Percentiles rank a stretch among this genome's conserved stretches.
These are phyloP conservation scores for Himalopsyche kuldschensis DNA, from an alignment of 2,888 invertebrate genomes.

Conservation along the genomic window DNA sequence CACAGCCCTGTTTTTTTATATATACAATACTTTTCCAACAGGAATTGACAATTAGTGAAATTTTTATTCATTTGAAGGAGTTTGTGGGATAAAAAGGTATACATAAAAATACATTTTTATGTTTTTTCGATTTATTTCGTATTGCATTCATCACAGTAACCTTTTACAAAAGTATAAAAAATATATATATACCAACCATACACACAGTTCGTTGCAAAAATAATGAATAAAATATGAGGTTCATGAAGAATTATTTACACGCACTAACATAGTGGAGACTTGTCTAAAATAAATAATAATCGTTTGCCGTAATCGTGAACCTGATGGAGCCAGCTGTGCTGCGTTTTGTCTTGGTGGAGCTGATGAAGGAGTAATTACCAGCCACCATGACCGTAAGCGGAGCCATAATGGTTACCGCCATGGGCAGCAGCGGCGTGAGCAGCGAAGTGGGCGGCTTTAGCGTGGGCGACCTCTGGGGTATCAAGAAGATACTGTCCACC, in stretches of 20 bases:
- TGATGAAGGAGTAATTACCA: background rate
- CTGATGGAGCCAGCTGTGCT: background rate
- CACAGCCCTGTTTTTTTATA: too few relatives aligned
- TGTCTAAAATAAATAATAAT: background rate
- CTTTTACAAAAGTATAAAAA: background rate
- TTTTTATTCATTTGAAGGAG: too few relatives aligned
- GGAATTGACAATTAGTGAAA: too few relatives aligned
- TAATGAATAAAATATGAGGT: background rate
- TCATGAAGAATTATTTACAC: background rate
- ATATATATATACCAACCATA: background rate
- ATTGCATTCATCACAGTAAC: background rate
- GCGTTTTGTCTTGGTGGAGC: background rate
- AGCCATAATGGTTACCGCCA: background rate
- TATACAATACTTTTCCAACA: too few relatives aligned
- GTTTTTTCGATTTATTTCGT: conserved; percentile 10
- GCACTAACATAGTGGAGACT: background rate
- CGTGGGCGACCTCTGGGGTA: conserved; percentile 65
- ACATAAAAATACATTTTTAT: conserved; percentile 42
- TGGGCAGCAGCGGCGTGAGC: conserved; percentile 49
- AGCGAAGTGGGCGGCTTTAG: conserved; percentile 61
- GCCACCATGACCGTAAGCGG: background rate
- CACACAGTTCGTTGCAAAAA: background rate
- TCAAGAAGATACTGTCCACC: conserved; percentile 40
- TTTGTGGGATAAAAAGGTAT: too few relatives aligned
- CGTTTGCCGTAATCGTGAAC: background rate